Evolutionary conservation across 1,140 invertebrate genomes (phyloP).

Genomic region (Drosophila nigrodunni): DNA sequence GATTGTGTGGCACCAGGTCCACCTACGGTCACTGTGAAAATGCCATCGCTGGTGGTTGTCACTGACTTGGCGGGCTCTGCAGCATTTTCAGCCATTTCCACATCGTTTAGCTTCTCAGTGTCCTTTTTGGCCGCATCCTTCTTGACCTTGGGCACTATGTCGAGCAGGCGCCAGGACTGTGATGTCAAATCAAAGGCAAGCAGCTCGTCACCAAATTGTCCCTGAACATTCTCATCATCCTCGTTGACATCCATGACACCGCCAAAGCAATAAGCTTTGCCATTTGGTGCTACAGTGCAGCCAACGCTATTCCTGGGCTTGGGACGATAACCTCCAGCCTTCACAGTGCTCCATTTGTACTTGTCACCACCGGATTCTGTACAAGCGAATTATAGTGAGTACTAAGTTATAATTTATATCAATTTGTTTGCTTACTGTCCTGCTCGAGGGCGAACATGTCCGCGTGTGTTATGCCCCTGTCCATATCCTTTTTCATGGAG

Average conservation of each 20-base stretch:
- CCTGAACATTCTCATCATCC: conserved; percentile 91
- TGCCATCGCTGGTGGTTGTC: conserved; percentile 87
- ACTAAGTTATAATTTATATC: neutral
- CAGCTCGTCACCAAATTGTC: conserved; percentile 94
- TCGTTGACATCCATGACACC: conserved; percentile 94
- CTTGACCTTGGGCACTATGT: conserved; percentile 84
- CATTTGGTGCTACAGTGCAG: conserved; percentile 83
- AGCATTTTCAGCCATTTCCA: conserved; percentile 66
- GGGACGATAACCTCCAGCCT: conserved; percentile 88
- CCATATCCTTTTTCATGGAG: conserved; percentile 91
- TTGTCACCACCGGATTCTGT: conserved; percentile 87
- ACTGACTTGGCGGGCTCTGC: conserved; percentile 57
- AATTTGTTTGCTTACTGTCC: conserved; percentile 86
- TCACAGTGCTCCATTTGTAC: conserved; percentile 91
- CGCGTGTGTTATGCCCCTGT: conserved; percentile 91
- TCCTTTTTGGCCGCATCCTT: conserved; percentile 76
- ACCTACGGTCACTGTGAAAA: conserved; percentile 90
- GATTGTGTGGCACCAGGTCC: conserved; percentile 66
- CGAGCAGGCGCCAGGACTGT: conserved; percentile 89
- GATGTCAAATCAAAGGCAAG: conserved; percentile 91
- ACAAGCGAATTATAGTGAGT: neutral
- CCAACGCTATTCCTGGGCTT: conserved; percentile 89
- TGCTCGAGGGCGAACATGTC: conserved; percentile 92
- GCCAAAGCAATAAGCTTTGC: conserved; percentile 87
- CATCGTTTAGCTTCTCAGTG: conserved; percentile 65